Conservation (phyloP, 1,140 invertebrate species). For the Drosophila navojoa region DNA sequence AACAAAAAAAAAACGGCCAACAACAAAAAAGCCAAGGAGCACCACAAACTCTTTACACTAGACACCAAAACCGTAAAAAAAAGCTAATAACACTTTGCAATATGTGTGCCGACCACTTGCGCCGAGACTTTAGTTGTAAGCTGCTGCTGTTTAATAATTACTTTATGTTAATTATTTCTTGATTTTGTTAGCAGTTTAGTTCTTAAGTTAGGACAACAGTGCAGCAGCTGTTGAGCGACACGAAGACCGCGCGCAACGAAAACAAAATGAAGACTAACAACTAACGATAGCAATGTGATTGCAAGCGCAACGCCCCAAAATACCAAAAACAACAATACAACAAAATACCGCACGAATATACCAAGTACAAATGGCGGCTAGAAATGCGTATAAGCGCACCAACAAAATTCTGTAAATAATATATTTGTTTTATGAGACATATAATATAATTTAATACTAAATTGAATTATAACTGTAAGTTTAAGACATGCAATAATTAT, state of each 20-base stretch:
- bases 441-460: neutral
- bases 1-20: neutral
- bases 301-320: conserved; percentile 47
- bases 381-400: neutral
- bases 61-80: conserved; percentile 46
- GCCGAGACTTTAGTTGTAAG: conserved; percentile 8
- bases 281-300: conserved; percentile 43
- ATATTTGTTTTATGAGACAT: neutral
- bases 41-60: conserved; percentile 44
- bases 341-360: conserved; percentile 16
- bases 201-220: conserved; percentile 22
- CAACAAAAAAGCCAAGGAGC: conserved; percentile 36
- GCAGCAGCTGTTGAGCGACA: conserved; percentile 24
- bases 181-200: conserved; percentile 23
- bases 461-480: neutral
- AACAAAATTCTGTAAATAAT: neutral
- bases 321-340: conserved; percentile 24
- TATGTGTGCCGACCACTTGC: conserved; percentile 1
- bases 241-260: conserved; percentile 50
- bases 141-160: conserved; percentile 25
- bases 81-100: conserved; percentile 11
- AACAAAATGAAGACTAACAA: conserved; percentile 58
- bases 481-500: neutral
- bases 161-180: conserved; percentile 38
- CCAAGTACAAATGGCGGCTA: neutral